Percentiles rank a stretch among this genome's conserved stretches.
These are phyloP conservation scores for Cheilosia pagana DNA, from an alignment of 2,888 invertebrate genomes.

Conservation along the genomic window DNA sequence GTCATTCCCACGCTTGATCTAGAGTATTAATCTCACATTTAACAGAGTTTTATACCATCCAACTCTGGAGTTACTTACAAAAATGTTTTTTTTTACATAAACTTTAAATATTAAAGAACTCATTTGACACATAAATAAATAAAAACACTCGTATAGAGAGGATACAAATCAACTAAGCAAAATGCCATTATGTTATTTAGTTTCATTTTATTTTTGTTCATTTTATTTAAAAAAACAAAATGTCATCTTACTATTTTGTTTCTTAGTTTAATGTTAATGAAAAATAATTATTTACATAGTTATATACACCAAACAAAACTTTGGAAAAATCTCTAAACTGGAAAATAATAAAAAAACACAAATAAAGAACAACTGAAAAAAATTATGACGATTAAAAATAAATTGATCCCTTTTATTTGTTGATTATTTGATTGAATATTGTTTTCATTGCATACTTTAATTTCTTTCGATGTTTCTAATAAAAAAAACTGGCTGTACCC, in stretches of 20 bases:
- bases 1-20: conserved; percentile 1
- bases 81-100: conserved; percentile 31
- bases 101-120: conserved; percentile 30
- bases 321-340: conserved; percentile 52
- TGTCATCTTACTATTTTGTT: conserved; percentile 51
- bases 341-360: conserved; percentile 56
- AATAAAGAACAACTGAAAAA: conserved; percentile 62
- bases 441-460: not conserved
- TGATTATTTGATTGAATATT: conserved; percentile 14
- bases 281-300: conserved; percentile 63
- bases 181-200: conserved; percentile 66
- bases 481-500: too few relatives aligned
- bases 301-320: conserved; percentile 28
- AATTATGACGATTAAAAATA: conserved; percentile 59
- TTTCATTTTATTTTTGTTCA: conserved; percentile 29
- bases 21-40: not conserved
- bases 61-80: conserved; percentile 45
- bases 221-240: conserved; percentile 41
- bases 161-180: conserved; percentile 50
- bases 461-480: too few relatives aligned
- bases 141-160: conserved; percentile 16
- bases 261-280: conserved; percentile 55
- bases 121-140: conserved; percentile 24
- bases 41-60: conserved; percentile 5
- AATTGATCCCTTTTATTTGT: conserved; percentile 64